These are phyloP conservation scores for Syngnathus rostellatus DNA, from an alignment of 2,797 vertebrate genomes.

Conservation along the genomic window DNA sequence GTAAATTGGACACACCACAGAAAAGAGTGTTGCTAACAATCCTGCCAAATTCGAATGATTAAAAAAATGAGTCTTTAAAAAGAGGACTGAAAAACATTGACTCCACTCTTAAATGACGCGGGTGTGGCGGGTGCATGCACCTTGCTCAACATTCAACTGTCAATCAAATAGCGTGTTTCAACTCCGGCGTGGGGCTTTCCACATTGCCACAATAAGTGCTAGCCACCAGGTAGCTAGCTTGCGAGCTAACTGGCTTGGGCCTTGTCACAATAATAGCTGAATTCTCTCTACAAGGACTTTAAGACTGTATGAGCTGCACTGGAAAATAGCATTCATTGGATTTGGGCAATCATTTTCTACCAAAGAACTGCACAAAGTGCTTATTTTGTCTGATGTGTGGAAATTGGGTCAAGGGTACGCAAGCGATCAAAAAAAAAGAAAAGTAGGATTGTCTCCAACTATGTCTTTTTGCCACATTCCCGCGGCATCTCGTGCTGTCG, in stretches of 20 bases:
- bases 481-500: slow-evolving; percentile 11
- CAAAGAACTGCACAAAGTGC: background rate
- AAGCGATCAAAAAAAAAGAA: background rate
- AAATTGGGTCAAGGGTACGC: slow-evolving; percentile 6
- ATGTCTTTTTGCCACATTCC: slow-evolving; percentile 5
- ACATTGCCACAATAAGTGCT: too few relatives aligned
- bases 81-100: background rate
- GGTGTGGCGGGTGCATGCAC: too few relatives aligned
- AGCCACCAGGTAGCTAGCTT: too few relatives aligned
- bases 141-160: too few relatives aligned
- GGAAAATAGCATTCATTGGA: background rate
- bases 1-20: background rate
- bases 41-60: background rate
- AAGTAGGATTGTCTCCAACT: background rate
- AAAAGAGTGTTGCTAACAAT: background rate
- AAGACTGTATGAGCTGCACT: background rate
- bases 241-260: too few relatives aligned
- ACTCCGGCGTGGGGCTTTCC: too few relatives aligned
- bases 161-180: too few relatives aligned
- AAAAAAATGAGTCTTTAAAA: background rate
- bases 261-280: background rate
- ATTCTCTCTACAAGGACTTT: background rate
- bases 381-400: background rate
- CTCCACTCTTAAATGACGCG: background rate
- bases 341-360: background rate